These are phyloP conservation scores for Plectus sambesii DNA, from an alignment of 1,140 invertebrate genomes.

Conservation along the genomic window DNA sequence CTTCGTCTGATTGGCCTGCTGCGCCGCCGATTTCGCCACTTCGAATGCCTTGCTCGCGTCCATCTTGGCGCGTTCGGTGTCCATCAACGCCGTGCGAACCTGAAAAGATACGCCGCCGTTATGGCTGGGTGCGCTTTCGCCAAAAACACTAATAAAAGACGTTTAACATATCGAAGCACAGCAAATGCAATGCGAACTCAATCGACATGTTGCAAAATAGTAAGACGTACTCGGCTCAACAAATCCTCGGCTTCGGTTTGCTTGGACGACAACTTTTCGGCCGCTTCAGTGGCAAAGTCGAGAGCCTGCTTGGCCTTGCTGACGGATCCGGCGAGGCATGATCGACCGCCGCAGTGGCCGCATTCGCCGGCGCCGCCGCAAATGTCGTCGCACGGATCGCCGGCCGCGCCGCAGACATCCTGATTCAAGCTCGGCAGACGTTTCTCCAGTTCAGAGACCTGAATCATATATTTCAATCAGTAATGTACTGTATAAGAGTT, in stretches of 20 bases:
- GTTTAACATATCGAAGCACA: too few species aligned
- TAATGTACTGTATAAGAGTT: neutral
- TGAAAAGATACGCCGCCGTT: too few species aligned
- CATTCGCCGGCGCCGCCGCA: constrained; percentile 39
- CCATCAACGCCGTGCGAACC: neutral
- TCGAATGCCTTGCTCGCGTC: constrained; percentile 21
- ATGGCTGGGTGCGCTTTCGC: too few species aligned
- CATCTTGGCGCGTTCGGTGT: constrained; percentile 20
- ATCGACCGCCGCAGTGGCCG: constrained; percentile 37
- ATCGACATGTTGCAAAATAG: too few species aligned
- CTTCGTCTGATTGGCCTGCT: constrained; percentile 30
- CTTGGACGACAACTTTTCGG: constrained; percentile 33
- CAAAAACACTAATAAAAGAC: too few species aligned
- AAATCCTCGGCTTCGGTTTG: constrained; percentile 40
- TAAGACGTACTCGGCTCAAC: neutral
- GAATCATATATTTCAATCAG: constrained; percentile 1
- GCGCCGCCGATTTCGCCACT: constrained; percentile 20
- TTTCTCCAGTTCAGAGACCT: constrained; percentile 28
- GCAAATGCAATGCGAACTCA: too few species aligned
- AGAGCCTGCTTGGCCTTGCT: constrained; percentile 41
- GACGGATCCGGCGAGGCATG: constrained; percentile 39
- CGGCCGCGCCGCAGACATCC: constrained; percentile 39
- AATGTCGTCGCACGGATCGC: constrained; percentile 34
- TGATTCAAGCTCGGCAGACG: constrained; percentile 33
- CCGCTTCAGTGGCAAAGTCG: constrained; percentile 40